These are phyloP conservation scores for Brachionus manjavacas DNA, from an alignment of 1,140 invertebrate species.

Conservation along the genomic window DNA sequence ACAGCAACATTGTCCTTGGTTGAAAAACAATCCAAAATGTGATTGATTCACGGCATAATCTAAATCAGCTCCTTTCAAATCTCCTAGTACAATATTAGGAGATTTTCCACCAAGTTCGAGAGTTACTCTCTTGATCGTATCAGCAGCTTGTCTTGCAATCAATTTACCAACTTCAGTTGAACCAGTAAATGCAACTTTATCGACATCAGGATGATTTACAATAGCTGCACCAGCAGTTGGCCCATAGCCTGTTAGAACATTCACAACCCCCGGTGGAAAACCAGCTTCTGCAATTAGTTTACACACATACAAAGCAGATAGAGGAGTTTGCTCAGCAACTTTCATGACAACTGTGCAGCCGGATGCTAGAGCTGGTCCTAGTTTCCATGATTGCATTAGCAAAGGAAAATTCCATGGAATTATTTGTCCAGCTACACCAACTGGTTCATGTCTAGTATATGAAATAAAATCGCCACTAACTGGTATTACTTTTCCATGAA, in stretches of 20 bases:
- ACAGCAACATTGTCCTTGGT: constrained; percentile 62
- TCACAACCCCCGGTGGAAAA: constrained; percentile 49
- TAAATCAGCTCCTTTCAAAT: constrained; percentile 63
- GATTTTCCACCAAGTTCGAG: constrained; percentile 85
- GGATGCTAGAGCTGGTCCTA: constrained; percentile 77
- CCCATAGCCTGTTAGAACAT: constrained; percentile 47
- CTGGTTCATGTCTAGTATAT: constrained; percentile 88
- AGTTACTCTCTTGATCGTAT: constrained; percentile 76
- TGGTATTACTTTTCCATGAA: constrained; percentile 80
- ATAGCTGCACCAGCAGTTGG: constrained; percentile 52
- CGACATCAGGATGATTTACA: constrained; percentile 50
- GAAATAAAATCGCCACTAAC: constrained; percentile 76
- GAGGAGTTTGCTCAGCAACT: constrained; percentile 86
- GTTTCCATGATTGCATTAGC: constrained; percentile 91
- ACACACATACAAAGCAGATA: constrained; percentile 76
- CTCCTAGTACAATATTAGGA: constrained; percentile 75
- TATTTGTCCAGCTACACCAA: constrained; percentile 94
- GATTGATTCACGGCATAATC: constrained; percentile 69
- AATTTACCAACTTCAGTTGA: constrained; percentile 79
- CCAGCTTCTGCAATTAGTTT: constrained; percentile 69
- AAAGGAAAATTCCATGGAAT: constrained; percentile 77
- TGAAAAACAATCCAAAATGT: constrained; percentile 71
- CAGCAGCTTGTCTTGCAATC: constrained; percentile 67
- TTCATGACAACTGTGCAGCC: constrained; percentile 85
- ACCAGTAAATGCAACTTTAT: constrained; percentile 75